These are phyloP conservation scores for Gymnodraco acuticeps DNA, from an alignment of 2,797 vertebrate genomes.

Conservation along the genomic window DNA sequence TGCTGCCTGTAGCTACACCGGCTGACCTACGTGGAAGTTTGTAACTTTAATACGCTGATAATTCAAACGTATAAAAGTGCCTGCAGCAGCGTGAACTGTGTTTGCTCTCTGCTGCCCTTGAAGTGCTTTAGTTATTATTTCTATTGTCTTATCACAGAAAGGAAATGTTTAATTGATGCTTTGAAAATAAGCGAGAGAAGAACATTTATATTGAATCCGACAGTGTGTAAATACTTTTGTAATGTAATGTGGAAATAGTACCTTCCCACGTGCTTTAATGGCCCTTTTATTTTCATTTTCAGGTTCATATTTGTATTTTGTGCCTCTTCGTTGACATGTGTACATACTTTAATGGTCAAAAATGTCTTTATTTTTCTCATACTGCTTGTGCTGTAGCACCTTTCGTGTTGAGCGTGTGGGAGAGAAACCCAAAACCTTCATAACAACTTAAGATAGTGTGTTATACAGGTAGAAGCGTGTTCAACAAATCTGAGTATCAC, in stretches of 20 bases:
- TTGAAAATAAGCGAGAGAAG: slow-evolving; percentile 1
- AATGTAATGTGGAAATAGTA: slow-evolving; percentile 24
- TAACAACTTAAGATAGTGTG: too few relatives aligned
- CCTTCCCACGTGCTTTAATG: slow-evolving; percentile 4
- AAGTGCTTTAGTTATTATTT: slow-evolving; percentile 8
- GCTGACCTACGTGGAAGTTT: slow-evolving; percentile 77
- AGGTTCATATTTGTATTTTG: too few relatives aligned
- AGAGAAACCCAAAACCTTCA: too few relatives aligned
- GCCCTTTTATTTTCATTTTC: neutral
- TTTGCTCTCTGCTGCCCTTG: slow-evolving; percentile 47
- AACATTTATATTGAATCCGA: slow-evolving; percentile 15
- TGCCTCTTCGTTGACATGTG: too few relatives aligned
- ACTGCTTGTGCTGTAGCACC: too few relatives aligned
- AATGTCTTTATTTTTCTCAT: too few relatives aligned
- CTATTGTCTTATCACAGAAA: slow-evolving; percentile 28
- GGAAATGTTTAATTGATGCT: slow-evolving; percentile 44
- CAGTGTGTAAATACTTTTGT: slow-evolving; percentile 22
- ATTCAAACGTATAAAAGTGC: slow-evolving; percentile 83
- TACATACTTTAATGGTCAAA: too few relatives aligned
- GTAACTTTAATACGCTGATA: slow-evolving; percentile 85
- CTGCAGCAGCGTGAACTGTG: slow-evolving; percentile 37
- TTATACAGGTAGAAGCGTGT: neutral
- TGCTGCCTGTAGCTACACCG: slow-evolving; percentile 74
- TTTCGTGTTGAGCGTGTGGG: too few relatives aligned
- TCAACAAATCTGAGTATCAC: slow-evolving; percentile 12